Evolutionary conservation across 1,140 invertebrate genomes (phyloP).

Genomic region (Ectropis grisescens): DNA sequence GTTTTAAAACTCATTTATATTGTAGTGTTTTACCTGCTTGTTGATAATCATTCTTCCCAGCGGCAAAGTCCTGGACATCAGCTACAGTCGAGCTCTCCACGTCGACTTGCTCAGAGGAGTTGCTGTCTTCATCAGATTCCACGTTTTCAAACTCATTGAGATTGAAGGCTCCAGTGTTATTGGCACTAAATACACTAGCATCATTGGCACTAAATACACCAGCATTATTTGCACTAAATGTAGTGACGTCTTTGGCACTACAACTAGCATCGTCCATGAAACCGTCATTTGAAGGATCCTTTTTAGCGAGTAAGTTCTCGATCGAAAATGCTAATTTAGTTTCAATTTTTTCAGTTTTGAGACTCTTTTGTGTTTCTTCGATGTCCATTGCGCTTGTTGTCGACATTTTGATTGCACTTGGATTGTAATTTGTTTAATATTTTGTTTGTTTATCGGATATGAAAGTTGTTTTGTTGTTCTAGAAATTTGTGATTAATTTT

Average conservation of each 20-base stretch:
- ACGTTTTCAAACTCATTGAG: constrained; percentile 11
- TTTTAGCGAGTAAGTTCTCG: constrained; percentile 46
- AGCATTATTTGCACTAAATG: constrained; percentile 21
- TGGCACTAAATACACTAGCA: constrained; percentile 20
- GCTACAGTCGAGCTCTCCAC: constrained; percentile 37
- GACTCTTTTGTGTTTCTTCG: constrained; percentile 14
- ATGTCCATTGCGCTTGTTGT: constrained; percentile 20
- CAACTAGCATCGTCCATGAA: constrained; percentile 19
- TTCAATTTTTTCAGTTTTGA: constrained; percentile 32
- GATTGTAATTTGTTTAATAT: no score
- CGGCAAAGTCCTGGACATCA: constrained; percentile 33
- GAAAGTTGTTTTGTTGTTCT: no score
- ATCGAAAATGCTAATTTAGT: constrained; percentile 50
- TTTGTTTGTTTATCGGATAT: no score
- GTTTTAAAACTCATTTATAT: not conserved
- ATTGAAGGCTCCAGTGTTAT: constrained; percentile 16
- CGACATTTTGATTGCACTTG: constrained; percentile 8
- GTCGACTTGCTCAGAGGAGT: constrained; percentile 43
- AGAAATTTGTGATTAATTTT: no score
- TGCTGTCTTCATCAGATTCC: constrained; percentile 33
- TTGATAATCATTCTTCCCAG: constrained; percentile 39
- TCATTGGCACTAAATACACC: constrained; percentile 18
- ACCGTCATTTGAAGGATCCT: no score
- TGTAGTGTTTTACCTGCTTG: constrained; percentile 36
- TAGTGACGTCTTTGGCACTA: constrained; percentile 6